A percentile compares a stretch with the other conserved stretches of the same genome.
These are phyloP conservation scores for Oryzaephilus surinamensis DNA, from an alignment of 1,140 invertebrate genomes.

Conservation along the genomic window DNA sequence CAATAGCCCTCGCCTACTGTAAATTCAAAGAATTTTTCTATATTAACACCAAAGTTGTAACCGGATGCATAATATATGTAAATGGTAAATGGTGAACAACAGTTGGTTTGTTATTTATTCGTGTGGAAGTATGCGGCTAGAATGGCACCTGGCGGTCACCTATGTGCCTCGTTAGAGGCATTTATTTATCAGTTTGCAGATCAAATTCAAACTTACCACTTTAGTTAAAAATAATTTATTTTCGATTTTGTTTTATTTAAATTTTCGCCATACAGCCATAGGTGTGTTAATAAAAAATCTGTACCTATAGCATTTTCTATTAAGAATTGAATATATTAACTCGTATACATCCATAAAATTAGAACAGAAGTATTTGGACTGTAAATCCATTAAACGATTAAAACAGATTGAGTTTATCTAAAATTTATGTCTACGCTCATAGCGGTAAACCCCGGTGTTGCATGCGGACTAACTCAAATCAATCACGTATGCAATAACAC, in stretches of 20 bases:
- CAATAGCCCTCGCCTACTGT: too few species aligned
- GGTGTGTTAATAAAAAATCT: too few species aligned
- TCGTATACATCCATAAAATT: constrained; percentile 13
- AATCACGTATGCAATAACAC: constrained; percentile 27
- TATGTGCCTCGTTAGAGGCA: constrained; percentile 18
- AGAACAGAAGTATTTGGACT: constrained; percentile 11
- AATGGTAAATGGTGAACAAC: constrained; percentile 5
- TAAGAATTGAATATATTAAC: too few species aligned
- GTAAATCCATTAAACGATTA: constrained; percentile 24
- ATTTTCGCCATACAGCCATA: too few species aligned
- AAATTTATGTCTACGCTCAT: constrained; percentile 21
- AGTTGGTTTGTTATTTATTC: constrained; percentile 12
- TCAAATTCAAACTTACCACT: too few species aligned
- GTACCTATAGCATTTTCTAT: too few species aligned
- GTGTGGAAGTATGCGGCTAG: constrained; percentile 15
- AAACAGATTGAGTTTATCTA: constrained; percentile 20
- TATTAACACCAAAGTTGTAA: too few species aligned
- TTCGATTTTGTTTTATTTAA: too few species aligned
- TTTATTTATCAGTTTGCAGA: constrained; percentile 15
- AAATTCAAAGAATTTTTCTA: too few species aligned
- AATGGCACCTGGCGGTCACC: constrained; percentile 18
- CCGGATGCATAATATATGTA: constrained; percentile 11
- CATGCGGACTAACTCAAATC: constrained; percentile 18
- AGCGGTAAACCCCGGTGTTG: constrained; percentile 16
- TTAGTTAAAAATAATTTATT: too few species aligned